These are phyloP conservation scores for Cenopis cana DNA, from an alignment of 2,888 invertebrate species.

Conservation along the genomic window DNA sequence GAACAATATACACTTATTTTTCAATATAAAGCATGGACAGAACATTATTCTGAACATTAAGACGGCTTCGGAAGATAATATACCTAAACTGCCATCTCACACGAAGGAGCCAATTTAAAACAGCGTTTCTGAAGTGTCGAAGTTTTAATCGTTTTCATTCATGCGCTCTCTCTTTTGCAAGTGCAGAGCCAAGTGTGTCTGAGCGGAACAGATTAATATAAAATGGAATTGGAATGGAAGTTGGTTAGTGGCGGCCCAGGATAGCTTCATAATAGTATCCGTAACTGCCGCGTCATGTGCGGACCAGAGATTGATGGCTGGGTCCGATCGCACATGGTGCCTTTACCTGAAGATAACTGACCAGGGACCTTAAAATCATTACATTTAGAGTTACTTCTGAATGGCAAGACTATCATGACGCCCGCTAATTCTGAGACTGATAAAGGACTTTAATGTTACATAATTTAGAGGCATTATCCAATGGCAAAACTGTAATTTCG, in stretches of 20 bases:
- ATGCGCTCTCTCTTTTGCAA: not conserved
- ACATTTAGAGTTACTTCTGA: not conserved
- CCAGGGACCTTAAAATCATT: not conserved
- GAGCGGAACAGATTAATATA: not conserved
- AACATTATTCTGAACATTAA: too few species aligned
- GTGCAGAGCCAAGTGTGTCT: not conserved
- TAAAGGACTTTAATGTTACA: not conserved
- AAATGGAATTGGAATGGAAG: not conserved
- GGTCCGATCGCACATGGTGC: constrained; percentile 9
- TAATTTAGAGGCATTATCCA: not conserved
- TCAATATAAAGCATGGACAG: too few species aligned
- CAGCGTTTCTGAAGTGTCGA: not conserved
- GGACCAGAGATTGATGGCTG: constrained; percentile 58
- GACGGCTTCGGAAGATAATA: too few species aligned
- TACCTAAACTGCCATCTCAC: not conserved
- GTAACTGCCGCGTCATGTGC: constrained; percentile 57
- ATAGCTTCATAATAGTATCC: constrained; percentile 33
- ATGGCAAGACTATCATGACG: not conserved
- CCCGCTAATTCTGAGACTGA: constrained; percentile 1
- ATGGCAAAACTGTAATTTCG: not conserved
- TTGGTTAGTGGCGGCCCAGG: not conserved
- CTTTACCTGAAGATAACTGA: constrained; percentile 1
- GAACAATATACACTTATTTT: too few species aligned
- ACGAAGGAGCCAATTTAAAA: not conserved
- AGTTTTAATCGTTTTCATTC: not conserved